phyloP scores from a whole-genome alignment of 2,888 invertebrate genomes.

The Metallyticus violacea region DNA sequence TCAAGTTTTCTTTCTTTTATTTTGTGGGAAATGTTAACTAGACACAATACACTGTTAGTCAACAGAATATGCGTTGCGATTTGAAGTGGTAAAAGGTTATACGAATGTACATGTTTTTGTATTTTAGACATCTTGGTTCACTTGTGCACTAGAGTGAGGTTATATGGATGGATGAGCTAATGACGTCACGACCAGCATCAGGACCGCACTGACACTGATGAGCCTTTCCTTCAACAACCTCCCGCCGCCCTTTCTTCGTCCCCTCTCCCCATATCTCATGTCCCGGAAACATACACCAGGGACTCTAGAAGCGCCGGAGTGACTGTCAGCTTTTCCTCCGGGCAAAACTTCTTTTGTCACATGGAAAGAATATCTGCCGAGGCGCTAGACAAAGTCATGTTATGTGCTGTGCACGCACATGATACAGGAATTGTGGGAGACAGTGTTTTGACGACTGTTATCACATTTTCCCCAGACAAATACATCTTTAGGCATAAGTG shows the following conservation, averaged over 20 bases:
- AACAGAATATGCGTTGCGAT: background rate
- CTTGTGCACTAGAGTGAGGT: conserved; percentile 1
- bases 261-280: conserved; percentile 19
- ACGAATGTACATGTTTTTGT: background rate
- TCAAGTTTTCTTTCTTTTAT: no score
- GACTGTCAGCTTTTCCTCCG: conserved; percentile 20
- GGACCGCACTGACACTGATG: conserved; percentile 25
- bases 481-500: no score
- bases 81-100: background rate
- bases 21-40: no score
- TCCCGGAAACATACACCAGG: conserved; percentile 22
- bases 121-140: background rate
- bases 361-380: background rate
- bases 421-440: background rate
- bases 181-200: conserved; percentile 25
- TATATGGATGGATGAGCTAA: conserved; percentile 26
- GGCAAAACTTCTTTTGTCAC: conserved; percentile 12
- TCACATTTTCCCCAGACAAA: no score
- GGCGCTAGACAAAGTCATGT: background rate
- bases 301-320: conserved; percentile 15
- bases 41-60: no score
- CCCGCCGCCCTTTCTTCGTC: background rate
- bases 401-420: background rate
- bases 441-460: background rate
- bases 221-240: conserved; percentile 25